A percentile compares a stretch with the other conserved stretches of the same genome.
phyloP scores from a whole-genome alignment of 2,888 invertebrate species.

The Odontomyia ornata region DNA sequence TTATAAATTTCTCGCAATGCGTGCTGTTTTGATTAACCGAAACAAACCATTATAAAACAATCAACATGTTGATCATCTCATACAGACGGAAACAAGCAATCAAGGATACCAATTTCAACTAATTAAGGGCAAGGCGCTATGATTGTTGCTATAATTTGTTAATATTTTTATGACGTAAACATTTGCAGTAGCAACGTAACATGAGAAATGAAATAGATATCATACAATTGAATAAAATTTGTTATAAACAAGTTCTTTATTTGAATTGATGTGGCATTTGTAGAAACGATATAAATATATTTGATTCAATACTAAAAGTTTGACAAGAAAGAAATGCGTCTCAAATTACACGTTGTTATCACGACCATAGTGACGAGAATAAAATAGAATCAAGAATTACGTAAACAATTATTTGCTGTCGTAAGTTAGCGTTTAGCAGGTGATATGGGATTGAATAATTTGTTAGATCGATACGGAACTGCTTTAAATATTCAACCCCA shows the following conservation, averaged over 20 bases:
- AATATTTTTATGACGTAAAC: neutral
- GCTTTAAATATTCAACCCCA: too few species aligned
- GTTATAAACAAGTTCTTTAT: neutral
- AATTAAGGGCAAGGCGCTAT: neutral
- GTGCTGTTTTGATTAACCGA: neutral
- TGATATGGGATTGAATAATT: neutral
- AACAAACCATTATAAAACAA: constrained; percentile 13
- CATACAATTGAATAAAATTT: neutral
- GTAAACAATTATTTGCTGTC: neutral
- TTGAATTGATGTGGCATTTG: neutral
- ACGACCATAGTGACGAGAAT: neutral
- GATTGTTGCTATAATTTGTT: neutral
- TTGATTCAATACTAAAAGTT: neutral
- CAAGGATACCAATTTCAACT: neutral
- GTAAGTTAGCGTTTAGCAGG: neutral
- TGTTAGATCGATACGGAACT: neutral
- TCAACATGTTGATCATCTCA: neutral
- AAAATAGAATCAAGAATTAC: neutral
- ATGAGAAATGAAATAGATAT: neutral
- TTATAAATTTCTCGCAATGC: constrained; percentile 8
- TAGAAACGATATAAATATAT: neutral
- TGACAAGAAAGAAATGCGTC: neutral
- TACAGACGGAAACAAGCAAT: constrained; percentile 37
- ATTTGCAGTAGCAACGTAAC: neutral
- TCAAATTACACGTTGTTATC: neutral